Percentiles rank a stretch among this genome's conserved stretches.
Evolutionary conservation across 2,888 invertebrate genomes (phyloP).

Genomic region (Drosophila lacicola): DNA sequence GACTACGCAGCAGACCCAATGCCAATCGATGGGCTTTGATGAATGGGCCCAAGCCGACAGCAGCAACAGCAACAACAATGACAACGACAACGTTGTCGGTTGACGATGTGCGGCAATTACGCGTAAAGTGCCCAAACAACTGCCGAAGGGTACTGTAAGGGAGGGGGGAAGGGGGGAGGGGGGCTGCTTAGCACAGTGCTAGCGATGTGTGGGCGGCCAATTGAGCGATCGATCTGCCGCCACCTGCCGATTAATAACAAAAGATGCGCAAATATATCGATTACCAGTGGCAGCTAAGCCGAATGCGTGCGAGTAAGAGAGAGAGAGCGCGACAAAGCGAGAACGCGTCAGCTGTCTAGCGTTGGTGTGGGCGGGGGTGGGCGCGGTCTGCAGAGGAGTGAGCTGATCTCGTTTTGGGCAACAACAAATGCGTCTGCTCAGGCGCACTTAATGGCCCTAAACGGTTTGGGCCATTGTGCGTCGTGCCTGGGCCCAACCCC

Average conservation of each 20-base stretch:
- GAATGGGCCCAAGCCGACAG: constrained; percentile 56
- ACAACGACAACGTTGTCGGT: constrained; percentile 27
- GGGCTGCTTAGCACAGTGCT: neutral
- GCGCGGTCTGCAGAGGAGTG: constrained; percentile 16
- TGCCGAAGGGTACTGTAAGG: constrained; percentile 5
- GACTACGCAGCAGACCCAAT: constrained; percentile 33
- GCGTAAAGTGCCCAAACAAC: constrained; percentile 68
- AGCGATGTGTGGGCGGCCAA: constrained; percentile 36
- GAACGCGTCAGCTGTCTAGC: neutral
- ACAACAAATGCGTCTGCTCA: constrained; percentile 26
- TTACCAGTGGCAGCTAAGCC: constrained; percentile 31
- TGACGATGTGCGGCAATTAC: constrained; percentile 71
- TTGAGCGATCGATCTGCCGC: constrained; percentile 35
- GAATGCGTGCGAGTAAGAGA: neutral
- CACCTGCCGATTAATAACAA: constrained; percentile 41
- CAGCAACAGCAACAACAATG: constrained; percentile 30
- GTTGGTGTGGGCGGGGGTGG: neutral
- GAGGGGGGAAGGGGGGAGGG: neutral
- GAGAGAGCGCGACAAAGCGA: neutral
- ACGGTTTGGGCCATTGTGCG: constrained; percentile 47
- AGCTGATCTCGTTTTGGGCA: constrained; percentile 51
- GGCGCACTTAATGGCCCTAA: constrained; percentile 62
- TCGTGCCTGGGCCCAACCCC: constrained; percentile 20
- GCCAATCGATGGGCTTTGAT: constrained; percentile 69
- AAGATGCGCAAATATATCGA: constrained; percentile 35